Base-by-base conservation (phyloP, 2,113 vertebrate genomes). In the Melanocharis versteri region DNA sequence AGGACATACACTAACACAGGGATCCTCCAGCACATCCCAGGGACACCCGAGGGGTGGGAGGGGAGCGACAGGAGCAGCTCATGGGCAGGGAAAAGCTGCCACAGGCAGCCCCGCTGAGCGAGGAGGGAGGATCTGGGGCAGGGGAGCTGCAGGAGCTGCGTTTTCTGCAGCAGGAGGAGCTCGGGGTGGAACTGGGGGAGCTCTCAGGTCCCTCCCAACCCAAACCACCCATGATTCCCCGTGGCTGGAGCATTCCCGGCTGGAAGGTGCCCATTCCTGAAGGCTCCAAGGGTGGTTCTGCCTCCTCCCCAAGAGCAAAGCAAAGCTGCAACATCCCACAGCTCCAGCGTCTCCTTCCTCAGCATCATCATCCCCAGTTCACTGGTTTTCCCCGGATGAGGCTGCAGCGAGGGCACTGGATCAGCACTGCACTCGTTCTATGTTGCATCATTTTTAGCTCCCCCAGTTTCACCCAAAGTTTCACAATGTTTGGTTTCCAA, bases 361-460 rank as follows among this genome's bases (percentile, higher is more conserved):
- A 22, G 51, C 1, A 2, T 5, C 37, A 0, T 3, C 15, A 1
- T 10, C 35, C 57, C 65, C 72, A 18, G 0, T 9, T 6, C 2
- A 7, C 6, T 13, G 8, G 1, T 16, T 48, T 39, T 13, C 58
- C 33, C 71, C 15, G 8, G 9, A 2, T 8, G 26, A 7, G 68
- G 31, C 71, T 44, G n/a, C 26, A 70, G 54, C 44, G 26, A 58
- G 35, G 39, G 19, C 19, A 0, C 24, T 2, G 42, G 1, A 8
- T 7, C 66, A 53, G 56, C 33, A 1, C 30, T 2, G 1, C 0
- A 2, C 66, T 21, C 20, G 0, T 21, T 24, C 33, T 3, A 6
- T 23, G 31, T 27, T 19, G n/a, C 13, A 23, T 1, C 0, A 24
- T 8, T 53, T 73, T 51, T 13, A 56, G 3, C 40, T 68, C 13